Percentiles rank a stretch among this genome's conserved stretches.
These are phyloP conservation scores for Gobionotothen gibberifrons DNA, from an alignment of 2,797 vertebrate species.

Conservation along the genomic window DNA sequence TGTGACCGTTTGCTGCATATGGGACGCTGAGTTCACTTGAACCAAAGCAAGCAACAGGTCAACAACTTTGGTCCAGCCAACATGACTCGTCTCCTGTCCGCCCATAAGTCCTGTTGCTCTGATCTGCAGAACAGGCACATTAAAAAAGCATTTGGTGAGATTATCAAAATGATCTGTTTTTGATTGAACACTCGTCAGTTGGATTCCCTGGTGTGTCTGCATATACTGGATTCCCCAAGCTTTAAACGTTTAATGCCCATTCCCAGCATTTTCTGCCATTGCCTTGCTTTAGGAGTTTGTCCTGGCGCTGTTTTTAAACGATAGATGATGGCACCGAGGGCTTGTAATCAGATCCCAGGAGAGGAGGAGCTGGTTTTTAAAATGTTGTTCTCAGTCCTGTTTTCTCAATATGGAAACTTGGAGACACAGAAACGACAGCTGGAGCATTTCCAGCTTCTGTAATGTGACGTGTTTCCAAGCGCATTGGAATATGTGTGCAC, in stretches of 20 bases:
- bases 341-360: conserved; percentile 38
- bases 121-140: neutral
- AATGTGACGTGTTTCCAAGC: conserved; percentile 3
- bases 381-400: conserved; percentile 21
- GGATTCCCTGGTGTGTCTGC: conserved; percentile 6
- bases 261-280: conserved; percentile 49
- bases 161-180: neutral
- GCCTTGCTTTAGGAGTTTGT: conserved; percentile 48
- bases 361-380: conserved; percentile 39
- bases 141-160: neutral
- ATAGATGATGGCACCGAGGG: conserved; percentile 40
- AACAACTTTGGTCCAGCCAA: conserved; percentile 41
- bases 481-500: neutral
- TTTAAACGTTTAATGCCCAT: conserved; percentile 9
- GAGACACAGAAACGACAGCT: neutral
- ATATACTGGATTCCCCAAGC: neutral
- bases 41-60: conserved; percentile 58
- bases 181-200: neutral
- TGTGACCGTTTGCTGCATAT: conserved; percentile 27
- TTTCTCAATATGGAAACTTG: conserved; percentile 10
- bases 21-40: conserved; percentile 60
- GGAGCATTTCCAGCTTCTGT: neutral
- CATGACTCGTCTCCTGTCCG: conserved; percentile 1
- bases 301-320: conserved; percentile 43
- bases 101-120: neutral